phyloP scores from a whole-genome alignment of 2,797 vertebrate species.

The Sebastiscus albofasciatus region DNA sequence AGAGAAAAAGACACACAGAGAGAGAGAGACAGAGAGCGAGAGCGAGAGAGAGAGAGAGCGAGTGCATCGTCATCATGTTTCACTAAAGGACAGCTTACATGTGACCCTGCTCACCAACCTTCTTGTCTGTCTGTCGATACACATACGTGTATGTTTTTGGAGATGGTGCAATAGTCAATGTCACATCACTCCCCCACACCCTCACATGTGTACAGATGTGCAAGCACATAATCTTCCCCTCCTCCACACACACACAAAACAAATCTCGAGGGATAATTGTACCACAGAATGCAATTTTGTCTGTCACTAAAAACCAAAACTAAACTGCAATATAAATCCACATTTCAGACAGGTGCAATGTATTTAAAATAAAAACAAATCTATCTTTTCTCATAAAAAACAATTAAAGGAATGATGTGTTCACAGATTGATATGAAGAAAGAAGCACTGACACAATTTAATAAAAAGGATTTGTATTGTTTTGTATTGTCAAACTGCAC shows the following conservation, averaged over 20 bases:
- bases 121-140: slow-evolving; percentile 60
- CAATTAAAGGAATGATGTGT: neutral
- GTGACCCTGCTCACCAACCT: slow-evolving; percentile 73
- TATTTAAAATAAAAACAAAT: slow-evolving; percentile 12
- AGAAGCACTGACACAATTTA: slow-evolving; percentile 67
- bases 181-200: slow-evolving; percentile 10
- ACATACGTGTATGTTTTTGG: slow-evolving; percentile 88
- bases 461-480: slow-evolving; percentile 89
- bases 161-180: slow-evolving; percentile 62
- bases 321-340: neutral
- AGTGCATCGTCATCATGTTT: slow-evolving; percentile 91
- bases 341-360: neutral
- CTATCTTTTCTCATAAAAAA: neutral
- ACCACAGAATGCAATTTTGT: neutral
- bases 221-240: neutral
- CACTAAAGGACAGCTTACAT: slow-evolving; percentile 85
- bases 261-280: slow-evolving; percentile 3
- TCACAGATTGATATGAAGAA: slow-evolving; percentile 39
- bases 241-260: neutral
- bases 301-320: neutral
- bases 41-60: neutral
- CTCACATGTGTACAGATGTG: slow-evolving; percentile 20
- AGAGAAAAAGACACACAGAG: neutral
- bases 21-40: neutral
- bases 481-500: slow-evolving; percentile 91